A percentile compares a stretch with the other conserved stretches of the same genome.
These are phyloP conservation scores for Morphnarchus princeps DNA, from an alignment of 2,113 vertebrate genomes.

Conservation along the genomic window DNA sequence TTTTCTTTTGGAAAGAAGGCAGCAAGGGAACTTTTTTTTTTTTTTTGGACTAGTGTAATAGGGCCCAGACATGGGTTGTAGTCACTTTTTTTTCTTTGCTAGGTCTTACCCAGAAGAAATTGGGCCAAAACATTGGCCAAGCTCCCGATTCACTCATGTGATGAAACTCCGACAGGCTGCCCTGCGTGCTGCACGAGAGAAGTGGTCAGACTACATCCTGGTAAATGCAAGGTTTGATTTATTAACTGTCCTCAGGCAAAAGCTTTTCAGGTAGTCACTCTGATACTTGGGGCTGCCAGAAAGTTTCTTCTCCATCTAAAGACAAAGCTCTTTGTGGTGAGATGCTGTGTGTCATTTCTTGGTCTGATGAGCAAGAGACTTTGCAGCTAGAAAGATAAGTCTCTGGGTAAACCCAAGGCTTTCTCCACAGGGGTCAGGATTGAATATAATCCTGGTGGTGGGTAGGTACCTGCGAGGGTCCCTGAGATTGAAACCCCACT, in stretches of 20 bases:
- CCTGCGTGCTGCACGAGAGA: slow-evolving; percentile 85
- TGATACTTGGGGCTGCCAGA: not conserved
- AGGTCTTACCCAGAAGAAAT: slow-evolving; percentile 93
- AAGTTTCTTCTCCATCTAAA: not conserved
- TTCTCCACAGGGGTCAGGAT: not conserved
- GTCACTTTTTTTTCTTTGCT: not conserved
- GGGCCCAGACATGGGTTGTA: not conserved
- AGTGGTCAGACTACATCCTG: slow-evolving; percentile 95
- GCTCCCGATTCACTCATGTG: slow-evolving; percentile 88
- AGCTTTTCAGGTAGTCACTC: not conserved
- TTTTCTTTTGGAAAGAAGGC: not conserved
- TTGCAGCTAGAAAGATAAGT: not conserved
- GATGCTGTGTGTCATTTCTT: not conserved
- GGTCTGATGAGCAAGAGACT: not conserved
- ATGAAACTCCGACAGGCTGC: slow-evolving; percentile 96
- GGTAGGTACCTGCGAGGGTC: not conserved
- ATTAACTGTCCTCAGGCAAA: not conserved
- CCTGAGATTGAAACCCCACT: not conserved
- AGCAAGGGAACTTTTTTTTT: not conserved
- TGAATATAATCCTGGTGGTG: not conserved
- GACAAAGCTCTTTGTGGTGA: not conserved
- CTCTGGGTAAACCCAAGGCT: not conserved
- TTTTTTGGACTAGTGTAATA: not conserved
- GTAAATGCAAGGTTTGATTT: slow-evolving; percentile 67
- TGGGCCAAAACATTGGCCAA: slow-evolving; percentile 95